A percentile compares a stretch with the other conserved stretches of the same genome.
Conservation (phyloP, 2,888 invertebrate genomes). For the Oscheius myriophilus region DNA sequence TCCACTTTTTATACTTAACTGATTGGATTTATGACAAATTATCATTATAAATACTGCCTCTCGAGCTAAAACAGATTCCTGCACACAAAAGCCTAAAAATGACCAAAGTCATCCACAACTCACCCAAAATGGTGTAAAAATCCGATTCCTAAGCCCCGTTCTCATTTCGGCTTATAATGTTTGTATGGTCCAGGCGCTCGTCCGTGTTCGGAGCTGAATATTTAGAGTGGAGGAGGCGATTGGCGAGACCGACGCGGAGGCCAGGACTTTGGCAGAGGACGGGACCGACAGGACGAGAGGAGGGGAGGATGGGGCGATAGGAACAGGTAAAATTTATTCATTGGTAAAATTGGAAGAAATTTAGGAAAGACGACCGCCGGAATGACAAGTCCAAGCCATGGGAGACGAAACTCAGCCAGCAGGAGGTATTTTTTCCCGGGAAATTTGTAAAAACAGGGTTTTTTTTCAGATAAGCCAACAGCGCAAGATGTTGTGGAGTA, state of each 20-base stretch:
- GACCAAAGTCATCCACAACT: no score
- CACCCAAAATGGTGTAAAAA: background rate
- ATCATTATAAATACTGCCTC: no score
- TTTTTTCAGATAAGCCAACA: conserved; percentile 16
- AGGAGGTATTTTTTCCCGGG: conserved; percentile 4
- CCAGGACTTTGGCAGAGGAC: background rate
- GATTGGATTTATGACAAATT: no score
- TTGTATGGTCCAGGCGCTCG: background rate
- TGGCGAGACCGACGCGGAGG: background rate
- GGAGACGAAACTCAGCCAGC: conserved; percentile 10
- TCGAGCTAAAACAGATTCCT: no score
- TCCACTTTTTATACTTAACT: no score
- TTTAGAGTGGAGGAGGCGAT: conserved; percentile 10
- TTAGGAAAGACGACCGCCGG: background rate
- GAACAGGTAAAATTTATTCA: background rate
- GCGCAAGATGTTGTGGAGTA: conserved; percentile 26
- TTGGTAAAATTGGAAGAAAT: background rate
- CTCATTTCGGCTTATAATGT: background rate
- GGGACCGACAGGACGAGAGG: background rate
- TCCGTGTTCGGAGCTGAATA: background rate
- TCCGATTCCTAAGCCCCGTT: background rate
- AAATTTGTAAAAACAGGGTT: background rate
- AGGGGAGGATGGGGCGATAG: conserved; percentile 1
- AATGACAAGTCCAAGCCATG: conserved; percentile 4
- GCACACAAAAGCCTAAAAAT: no score